Conservation (phyloP, 1,140 invertebrate genomes). For the Odontomachus brunneus region DNA sequence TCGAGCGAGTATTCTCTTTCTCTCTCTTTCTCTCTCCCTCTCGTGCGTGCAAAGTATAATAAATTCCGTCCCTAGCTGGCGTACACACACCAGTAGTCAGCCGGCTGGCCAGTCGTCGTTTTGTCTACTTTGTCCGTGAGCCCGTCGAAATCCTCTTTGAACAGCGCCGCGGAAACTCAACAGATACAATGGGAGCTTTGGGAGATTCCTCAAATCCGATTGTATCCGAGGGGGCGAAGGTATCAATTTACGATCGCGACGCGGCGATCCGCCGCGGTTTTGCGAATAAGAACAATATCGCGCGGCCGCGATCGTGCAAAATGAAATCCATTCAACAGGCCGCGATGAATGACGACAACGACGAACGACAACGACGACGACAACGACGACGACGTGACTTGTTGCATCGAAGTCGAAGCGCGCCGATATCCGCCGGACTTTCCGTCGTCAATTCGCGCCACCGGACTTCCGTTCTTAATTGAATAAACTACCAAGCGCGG, state of each 20-base stretch:
- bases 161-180: not conserved
- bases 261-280: not conserved
- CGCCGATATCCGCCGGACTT: slow-evolving; percentile 24
- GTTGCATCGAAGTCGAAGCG: slow-evolving; percentile 33
- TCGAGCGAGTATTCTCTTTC: not conserved
- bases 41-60: slow-evolving; percentile 37
- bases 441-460: not conserved
- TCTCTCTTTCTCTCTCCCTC: too few relatives aligned
- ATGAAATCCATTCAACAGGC: slow-evolving; percentile 33
- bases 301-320: not conserved
- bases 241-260: slow-evolving; percentile 35
- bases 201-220: not conserved
- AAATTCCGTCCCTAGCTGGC: slow-evolving; percentile 16
- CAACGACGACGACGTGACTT: slow-evolving; percentile 16
- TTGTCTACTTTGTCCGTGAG: slow-evolving; percentile 19
- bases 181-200: not conserved
- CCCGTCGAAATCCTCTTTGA: slow-evolving; percentile 28
- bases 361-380: too few relatives aligned
- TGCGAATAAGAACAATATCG: not conserved
- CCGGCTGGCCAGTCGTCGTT: not conserved
- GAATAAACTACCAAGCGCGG: slow-evolving; percentile 50
- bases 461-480: slow-evolving; percentile 39
- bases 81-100: too few relatives aligned
- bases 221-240: not conserved
- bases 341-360: not conserved